These are phyloP conservation scores for Paracentrotus lividus DNA, from an alignment of 53 echinoderm and acorn worm species.

Conservation along the genomic window DNA sequence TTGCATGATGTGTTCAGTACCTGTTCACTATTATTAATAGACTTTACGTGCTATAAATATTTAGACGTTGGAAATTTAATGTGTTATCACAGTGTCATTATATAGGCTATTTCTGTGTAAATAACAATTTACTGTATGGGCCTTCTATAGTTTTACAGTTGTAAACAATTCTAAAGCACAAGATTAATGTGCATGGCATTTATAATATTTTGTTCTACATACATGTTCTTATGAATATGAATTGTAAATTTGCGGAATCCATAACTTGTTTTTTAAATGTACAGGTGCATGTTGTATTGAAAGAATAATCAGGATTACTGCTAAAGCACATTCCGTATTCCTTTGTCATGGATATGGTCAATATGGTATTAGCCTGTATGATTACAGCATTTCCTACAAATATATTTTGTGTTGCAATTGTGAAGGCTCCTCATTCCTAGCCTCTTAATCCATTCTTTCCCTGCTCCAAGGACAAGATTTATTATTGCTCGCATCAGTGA, in stretches of 20 bases:
- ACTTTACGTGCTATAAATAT: no score
- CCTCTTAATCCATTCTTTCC: background rate
- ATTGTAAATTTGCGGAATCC: background rate
- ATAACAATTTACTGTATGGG: no score
- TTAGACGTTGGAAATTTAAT: no score
- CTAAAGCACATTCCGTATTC: background rate
- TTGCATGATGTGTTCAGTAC: no score
- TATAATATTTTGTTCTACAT: background rate
- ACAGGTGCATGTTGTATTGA: no score
- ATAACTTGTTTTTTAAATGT: background rate
- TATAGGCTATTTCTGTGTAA: no score
- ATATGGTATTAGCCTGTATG: background rate
- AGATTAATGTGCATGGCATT: no score
- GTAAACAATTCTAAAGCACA: no score
- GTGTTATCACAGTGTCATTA: no score
- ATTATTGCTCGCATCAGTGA: background rate
- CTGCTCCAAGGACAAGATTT: slow-evolving; percentile 29
- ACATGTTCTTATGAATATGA: background rate
- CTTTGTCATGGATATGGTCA: background rate
- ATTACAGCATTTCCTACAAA: background rate
- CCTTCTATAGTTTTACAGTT: no score
- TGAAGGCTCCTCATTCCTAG: background rate
- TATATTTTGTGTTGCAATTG: background rate
- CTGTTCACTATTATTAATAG: no score
- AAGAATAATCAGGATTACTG: background rate